Evolutionary conservation across 2,888 invertebrate species (phyloP).

Genomic region (Arrhopalites spinosus): DNA sequence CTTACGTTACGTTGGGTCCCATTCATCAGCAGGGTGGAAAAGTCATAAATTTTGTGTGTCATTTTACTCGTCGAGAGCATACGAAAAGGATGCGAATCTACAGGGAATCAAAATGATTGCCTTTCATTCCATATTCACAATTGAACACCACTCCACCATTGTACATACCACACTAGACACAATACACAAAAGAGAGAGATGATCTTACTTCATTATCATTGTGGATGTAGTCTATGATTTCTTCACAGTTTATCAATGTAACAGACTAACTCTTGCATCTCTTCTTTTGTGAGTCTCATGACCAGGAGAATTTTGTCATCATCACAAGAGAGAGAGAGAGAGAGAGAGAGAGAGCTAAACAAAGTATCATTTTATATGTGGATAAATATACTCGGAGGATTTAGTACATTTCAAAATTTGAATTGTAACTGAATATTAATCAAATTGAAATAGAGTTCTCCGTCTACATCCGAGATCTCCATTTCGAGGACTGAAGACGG

Average conservation of each 20-base stretch:
- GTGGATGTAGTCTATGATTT: not conserved
- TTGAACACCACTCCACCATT: not conserved
- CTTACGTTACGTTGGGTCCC: not conserved
- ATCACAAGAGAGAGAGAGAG: no score
- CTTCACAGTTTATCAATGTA: no score
- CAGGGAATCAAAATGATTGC: conserved; percentile 24
- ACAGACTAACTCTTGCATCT: no score
- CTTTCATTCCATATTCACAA: conserved; percentile 1
- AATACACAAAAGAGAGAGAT: not conserved
- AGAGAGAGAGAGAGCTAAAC: no score
- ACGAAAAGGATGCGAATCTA: conserved; percentile 15
- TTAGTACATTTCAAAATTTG: not conserved
- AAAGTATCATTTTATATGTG: no score
- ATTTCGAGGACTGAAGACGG: not conserved
- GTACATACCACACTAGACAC: not conserved
- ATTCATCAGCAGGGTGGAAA: conserved; percentile 2
- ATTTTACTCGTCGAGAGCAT: conserved; percentile 15
- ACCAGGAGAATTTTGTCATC: not conserved
- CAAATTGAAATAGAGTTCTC: not conserved
- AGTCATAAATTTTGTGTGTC: conserved; percentile 10
- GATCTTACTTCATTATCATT: not conserved
- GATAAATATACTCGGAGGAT: not conserved
- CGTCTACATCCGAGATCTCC: not conserved
- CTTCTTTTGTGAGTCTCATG: not conserved
- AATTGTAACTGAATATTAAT: not conserved